Evolutionary conservation across 2,797 vertebrate species (phyloP).

Genomic region (Takifugu ocellatus): DNA sequence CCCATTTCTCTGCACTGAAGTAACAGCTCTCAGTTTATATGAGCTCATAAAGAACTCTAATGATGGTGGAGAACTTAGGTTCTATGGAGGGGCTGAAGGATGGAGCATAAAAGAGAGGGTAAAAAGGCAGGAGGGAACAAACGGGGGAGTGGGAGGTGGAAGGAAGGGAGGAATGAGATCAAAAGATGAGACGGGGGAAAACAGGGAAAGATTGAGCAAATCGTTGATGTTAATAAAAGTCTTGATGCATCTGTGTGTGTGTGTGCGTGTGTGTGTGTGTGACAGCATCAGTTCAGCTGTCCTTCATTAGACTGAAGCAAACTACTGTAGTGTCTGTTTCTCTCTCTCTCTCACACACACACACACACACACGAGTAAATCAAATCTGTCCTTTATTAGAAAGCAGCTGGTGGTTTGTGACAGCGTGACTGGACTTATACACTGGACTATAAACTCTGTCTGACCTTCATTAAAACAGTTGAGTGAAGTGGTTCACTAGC

Average conservation of each 20-base stretch:
- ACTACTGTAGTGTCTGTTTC: slow-evolving; percentile 27
- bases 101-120: slow-evolving; percentile 11
- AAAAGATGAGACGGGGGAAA: slow-evolving; percentile 22
- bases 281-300: slow-evolving; percentile 60
- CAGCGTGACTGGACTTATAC: slow-evolving; percentile 68
- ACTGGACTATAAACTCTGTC: slow-evolving; percentile 59
- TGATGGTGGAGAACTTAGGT: slow-evolving; percentile 73
- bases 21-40: slow-evolving; percentile 73
- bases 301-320: slow-evolving; percentile 63
- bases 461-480: slow-evolving; percentile 70
- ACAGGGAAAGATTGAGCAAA: slow-evolving; percentile 23
- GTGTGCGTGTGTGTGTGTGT: not conserved
- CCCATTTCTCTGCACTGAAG: slow-evolving; percentile 62
- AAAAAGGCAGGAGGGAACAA: slow-evolving; percentile 7
- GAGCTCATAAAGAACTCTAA: slow-evolving; percentile 74
- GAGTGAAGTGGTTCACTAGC: slow-evolving; percentile 55
- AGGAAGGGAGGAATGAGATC: slow-evolving; percentile 5
- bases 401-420: slow-evolving; percentile 70
- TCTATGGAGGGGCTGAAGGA: slow-evolving; percentile 50
- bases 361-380: slow-evolving; percentile 35
- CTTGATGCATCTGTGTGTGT: slow-evolving; percentile 5
- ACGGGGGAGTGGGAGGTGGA: slow-evolving; percentile 1
- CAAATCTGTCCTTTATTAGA: slow-evolving; percentile 72
- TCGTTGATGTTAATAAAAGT: slow-evolving; percentile 19
- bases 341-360: slow-evolving; percentile 13